These are phyloP conservation scores for Bradypodion pumilum DNA, from an alignment of 2,797 vertebrate genomes.

Conservation along the genomic window DNA sequence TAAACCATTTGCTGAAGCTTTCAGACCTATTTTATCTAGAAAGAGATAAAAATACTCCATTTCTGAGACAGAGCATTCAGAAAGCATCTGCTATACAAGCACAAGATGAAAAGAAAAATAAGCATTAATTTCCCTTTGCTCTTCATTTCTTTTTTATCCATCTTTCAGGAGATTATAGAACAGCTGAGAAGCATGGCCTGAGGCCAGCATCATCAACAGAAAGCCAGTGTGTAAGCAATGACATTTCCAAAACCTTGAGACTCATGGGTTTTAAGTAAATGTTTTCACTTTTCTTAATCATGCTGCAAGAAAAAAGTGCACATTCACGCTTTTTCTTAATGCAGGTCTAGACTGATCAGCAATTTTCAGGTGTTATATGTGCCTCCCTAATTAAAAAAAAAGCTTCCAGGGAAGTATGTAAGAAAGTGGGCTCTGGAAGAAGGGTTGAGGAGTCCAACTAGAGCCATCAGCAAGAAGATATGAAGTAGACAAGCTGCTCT, in stretches of 20 bases:
- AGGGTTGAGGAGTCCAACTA: not conserved
- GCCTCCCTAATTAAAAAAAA: not conserved
- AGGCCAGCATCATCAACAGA: not conserved
- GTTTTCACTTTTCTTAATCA: constrained; percentile 7
- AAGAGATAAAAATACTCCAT: not conserved
- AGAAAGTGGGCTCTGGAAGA: not conserved
- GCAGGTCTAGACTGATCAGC: not conserved
- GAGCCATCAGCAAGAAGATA: not conserved
- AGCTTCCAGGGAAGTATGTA: not conserved
- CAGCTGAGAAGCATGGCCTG: not conserved
- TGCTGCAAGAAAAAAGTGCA: not conserved
- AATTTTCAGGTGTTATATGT: not conserved
- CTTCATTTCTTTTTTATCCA: not conserved
- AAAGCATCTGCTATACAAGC: constrained; percentile 42
- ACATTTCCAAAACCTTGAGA: constrained; percentile 2
- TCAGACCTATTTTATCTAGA: not conserved
- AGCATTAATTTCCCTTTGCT: constrained; percentile 11
- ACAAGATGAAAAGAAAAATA: constrained; percentile 19
- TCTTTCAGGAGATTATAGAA: constrained; percentile 8
- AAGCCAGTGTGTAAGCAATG: not conserved
- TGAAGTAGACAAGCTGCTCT: not conserved
- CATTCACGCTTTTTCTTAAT: not conserved
- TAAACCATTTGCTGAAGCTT: not conserved
- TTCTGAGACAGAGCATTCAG: constrained; percentile 27
- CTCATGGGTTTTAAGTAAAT: not conserved